Evolutionary conservation across 1,140 invertebrate genomes (phyloP), one percentile per base, ranked within the genome.

Genomic region (Dinoponera quadriceps): DNA sequence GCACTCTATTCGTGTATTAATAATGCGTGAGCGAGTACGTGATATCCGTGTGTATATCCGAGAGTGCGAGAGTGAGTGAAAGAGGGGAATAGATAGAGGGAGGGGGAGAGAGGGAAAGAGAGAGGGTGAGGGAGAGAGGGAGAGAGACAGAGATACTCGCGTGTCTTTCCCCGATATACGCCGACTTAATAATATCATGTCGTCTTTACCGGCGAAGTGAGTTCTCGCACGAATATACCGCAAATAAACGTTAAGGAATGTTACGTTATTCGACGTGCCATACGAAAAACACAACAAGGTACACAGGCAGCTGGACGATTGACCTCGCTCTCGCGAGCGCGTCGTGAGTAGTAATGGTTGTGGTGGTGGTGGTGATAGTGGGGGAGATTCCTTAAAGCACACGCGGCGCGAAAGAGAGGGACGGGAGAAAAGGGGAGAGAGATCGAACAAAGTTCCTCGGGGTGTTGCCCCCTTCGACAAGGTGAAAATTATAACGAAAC

Each of bases 241-340:
- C 71, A 88, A 85, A 80, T 60, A 59, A 88, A 86, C 11, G 44
- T 59, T 33, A 77, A 48, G 87, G 87, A 89, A 89, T 89, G 87
- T 89, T 84, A 57, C 51, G 62, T 86, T 84, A 75, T 38, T 85
- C 18, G 55, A 85, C 33, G 20, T 88, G 75, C 33, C 48, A 83
- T 48, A 48, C 13, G 25, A 73, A 18, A 82, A 85, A 63, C 16
- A 63, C 38, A 44, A 44, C 38, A 77, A 54, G 27, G 5, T 54
- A 69, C 66, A 29, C 14, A 48, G 22, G 18, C 22, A 48, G 25
- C 44, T 48, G 57, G 68, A 75, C 51, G 57, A 87, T 84, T 82
- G 49, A 82, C 13, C 29, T 78, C 25, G 27, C 55, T 33, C 22
- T 54, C 22, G 22, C 27, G 25, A 65, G 20, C 11, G 48, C 38